Conservation (phyloP, 2,888 invertebrate species). For the Argyresthia goedartella region DNA sequence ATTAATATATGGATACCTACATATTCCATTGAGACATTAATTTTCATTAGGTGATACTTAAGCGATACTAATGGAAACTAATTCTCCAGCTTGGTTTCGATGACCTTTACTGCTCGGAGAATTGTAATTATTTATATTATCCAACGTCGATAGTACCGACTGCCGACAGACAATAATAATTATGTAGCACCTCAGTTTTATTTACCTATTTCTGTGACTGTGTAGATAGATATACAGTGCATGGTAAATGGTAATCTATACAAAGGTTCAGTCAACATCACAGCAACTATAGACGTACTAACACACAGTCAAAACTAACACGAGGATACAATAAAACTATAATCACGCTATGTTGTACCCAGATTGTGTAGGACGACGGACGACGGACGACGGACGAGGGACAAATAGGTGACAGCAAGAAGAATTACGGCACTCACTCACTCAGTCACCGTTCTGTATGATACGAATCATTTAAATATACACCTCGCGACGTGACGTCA, state of each 20-base stretch:
- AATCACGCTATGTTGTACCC: too few species aligned
- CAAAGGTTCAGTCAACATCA: too few species aligned
- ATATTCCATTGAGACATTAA: constrained; percentile 1
- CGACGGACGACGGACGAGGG: too few species aligned
- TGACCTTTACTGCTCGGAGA: too few species aligned
- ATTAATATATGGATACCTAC: background rate
- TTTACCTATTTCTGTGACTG: background rate
- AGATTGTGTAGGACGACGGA: too few species aligned
- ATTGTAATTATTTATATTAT: constrained; percentile 14
- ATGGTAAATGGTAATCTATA: too few species aligned
- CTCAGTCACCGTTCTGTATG: background rate
- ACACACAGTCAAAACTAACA: too few species aligned
- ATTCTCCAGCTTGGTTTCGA: too few species aligned
- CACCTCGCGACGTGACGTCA: constrained; percentile 40
- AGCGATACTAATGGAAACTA: constrained; percentile 8
- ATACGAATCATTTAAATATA: constrained; percentile 14
- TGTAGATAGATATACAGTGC: background rate
- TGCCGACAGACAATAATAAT: background rate
- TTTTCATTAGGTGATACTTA: constrained; percentile 11
- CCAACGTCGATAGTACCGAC: constrained; percentile 11
- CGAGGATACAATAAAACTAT: too few species aligned
- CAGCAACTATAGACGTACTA: too few species aligned
- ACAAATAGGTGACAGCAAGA: too few species aligned
- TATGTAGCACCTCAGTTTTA: background rate
- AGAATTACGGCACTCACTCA: background rate